Percentiles rank a stretch among this genome's conserved stretches.
These are phyloP conservation scores for Torymus tubicola DNA, from an alignment of 2,888 invertebrate genomes.

Conservation along the genomic window DNA sequence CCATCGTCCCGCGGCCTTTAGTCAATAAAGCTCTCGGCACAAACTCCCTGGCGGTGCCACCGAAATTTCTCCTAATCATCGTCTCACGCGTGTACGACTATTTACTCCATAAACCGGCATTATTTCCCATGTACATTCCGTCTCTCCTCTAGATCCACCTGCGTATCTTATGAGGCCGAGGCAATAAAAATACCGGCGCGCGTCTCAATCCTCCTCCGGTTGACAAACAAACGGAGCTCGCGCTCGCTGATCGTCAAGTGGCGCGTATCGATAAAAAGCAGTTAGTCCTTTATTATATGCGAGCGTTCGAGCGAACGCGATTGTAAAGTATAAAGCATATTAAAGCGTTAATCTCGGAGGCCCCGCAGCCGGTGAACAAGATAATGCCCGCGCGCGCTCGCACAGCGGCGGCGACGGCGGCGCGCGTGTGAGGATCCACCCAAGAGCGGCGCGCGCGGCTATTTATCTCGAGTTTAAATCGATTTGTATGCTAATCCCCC, in stretches of 20 bases:
- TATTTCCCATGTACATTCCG: slow-evolving; percentile 23
- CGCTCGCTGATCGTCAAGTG: slow-evolving; percentile 52
- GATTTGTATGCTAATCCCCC: slow-evolving; percentile 76
- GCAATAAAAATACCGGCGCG: slow-evolving; percentile 38
- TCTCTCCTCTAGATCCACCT: not conserved
- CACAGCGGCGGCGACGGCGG: slow-evolving; percentile 69
- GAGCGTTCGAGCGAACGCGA: slow-evolving; percentile 55
- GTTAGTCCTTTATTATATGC: slow-evolving; percentile 53
- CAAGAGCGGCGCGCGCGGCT: slow-evolving; percentile 75
- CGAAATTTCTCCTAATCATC: slow-evolving; percentile 2
- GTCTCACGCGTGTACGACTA: not conserved
- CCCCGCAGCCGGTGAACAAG: slow-evolving; percentile 71
- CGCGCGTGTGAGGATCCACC: slow-evolving; percentile 72
- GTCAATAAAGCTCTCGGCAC: no score
- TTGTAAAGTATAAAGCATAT: slow-evolving; percentile 74
- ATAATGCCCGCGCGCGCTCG: slow-evolving; percentile 68
- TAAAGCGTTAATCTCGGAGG: slow-evolving; percentile 74
- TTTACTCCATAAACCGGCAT: not conserved
- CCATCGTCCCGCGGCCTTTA: no score
- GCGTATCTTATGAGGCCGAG: slow-evolving; percentile 16
- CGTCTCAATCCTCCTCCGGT: slow-evolving; percentile 50
- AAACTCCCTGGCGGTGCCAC: not conserved
- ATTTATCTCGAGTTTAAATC: slow-evolving; percentile 77
- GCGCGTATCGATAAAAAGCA: slow-evolving; percentile 54
- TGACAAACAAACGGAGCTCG: slow-evolving; percentile 49